phyloP scores from a whole-genome alignment of 2,888 invertebrate genomes.

The Calliopum simillimum region DNA sequence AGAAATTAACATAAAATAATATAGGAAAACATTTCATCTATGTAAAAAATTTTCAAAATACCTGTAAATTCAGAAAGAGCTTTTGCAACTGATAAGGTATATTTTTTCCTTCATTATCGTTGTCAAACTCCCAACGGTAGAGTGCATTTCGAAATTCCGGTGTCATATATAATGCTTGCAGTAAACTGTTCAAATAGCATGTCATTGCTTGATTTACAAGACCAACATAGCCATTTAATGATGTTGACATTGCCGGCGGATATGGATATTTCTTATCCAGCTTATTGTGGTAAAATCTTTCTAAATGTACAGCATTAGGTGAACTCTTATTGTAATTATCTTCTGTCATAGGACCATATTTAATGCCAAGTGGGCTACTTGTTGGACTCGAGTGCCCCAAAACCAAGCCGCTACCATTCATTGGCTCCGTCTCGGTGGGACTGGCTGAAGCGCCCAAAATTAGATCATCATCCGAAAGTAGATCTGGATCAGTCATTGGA shows the following conservation, averaged over 20 bases:
- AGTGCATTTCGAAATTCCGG: conserved; percentile 91
- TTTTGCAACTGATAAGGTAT: conserved; percentile 90
- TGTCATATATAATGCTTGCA: conserved; percentile 91
- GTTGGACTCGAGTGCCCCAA: conserved; percentile 39
- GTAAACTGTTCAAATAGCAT: conserved; percentile 88
- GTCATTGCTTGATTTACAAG: conserved; percentile 93
- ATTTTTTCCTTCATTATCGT: conserved; percentile 76
- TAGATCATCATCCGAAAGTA: conserved; percentile 64
- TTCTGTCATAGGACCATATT: conserved; percentile 42
- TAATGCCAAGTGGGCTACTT: conserved; percentile 18
- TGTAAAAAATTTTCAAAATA: conserved; percentile 52
- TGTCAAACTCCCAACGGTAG: conserved; percentile 85
- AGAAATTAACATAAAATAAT: conserved; percentile 41
- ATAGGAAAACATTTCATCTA: background rate
- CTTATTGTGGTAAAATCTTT: background rate
- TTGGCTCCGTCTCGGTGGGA: conserved; percentile 61
- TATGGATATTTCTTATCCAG: background rate
- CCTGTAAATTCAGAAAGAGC: conserved; percentile 85
- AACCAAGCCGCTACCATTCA: conserved; percentile 46
- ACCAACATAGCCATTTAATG: conserved; percentile 73
- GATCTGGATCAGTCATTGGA: conserved; percentile 59
- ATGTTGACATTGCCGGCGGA: background rate
- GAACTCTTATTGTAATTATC: conserved; percentile 39
- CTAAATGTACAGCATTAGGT: background rate
- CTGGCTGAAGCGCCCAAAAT: conserved; percentile 67